A percentile compares a stretch with the other conserved stretches of the same genome.
These are phyloP conservation scores for Camponotus fellah DNA, from an alignment of 2,888 invertebrate genomes.

Conservation along the genomic window DNA sequence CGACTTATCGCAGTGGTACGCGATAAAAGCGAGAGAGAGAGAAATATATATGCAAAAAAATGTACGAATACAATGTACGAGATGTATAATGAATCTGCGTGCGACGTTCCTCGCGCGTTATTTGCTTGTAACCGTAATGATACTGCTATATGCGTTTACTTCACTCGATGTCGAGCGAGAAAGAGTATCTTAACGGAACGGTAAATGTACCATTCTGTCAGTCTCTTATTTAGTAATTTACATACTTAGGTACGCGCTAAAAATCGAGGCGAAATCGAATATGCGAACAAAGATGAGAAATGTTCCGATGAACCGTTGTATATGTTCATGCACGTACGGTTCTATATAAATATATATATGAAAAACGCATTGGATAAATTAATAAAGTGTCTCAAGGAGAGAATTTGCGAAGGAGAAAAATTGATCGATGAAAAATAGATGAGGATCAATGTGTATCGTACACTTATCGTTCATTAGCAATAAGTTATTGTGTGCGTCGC, in stretches of 20 bases:
- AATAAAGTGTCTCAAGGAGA: constrained; percentile 63
- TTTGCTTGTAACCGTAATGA: constrained; percentile 74
- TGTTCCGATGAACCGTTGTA: constrained; percentile 67
- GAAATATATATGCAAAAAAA: too few relatives aligned
- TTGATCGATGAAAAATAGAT: constrained; percentile 20
- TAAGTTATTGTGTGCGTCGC: constrained; percentile 66
- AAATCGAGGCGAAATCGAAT: constrained; percentile 75
- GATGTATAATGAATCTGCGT: constrained; percentile 60
- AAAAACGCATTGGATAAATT: constrained; percentile 63
- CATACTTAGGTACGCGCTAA: constrained; percentile 80
- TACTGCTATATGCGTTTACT: constrained; percentile 70
- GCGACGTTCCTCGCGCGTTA: constrained; percentile 70
- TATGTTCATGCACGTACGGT: constrained; percentile 70
- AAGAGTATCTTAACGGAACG: constrained; percentile 75
- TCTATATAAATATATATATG: constrained; percentile 43
- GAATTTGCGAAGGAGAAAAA: constrained; percentile 9
- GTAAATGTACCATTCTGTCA: constrained; percentile 85
- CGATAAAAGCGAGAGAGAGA: neutral
- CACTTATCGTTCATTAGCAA: constrained; percentile 73
- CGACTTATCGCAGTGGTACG: neutral
- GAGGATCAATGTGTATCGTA: constrained; percentile 42
- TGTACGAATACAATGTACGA: constrained; percentile 51
- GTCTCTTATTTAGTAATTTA: constrained; percentile 81
- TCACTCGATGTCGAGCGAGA: constrained; percentile 64
- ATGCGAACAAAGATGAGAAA: constrained; percentile 42